Evolutionary conservation across 2,113 vertebrate genomes (phyloP), one percentile per base, ranked within the genome.

Genomic region (Sterna hirundo): DNA sequence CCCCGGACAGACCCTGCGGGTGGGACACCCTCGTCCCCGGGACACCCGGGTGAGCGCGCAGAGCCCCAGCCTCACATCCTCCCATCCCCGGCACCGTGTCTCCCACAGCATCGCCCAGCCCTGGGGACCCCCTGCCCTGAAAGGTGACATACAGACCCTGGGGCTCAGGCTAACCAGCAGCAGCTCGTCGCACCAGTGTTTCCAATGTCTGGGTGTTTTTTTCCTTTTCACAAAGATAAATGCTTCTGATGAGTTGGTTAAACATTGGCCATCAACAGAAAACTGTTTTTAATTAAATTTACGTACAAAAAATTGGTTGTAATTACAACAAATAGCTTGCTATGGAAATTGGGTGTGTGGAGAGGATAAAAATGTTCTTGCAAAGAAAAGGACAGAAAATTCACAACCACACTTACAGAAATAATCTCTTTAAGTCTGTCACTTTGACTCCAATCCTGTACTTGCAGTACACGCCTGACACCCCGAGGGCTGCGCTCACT

Each of bases 211-310:
- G 40, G 5, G 0, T 40, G n/a, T 0, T 0, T 44, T 74, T 15
- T 15, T 65, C 68, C 61, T 94, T 91, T 91, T 21, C 93, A 70
- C 86, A 71, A 86, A 92, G 91, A 95, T 44, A 95, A 96, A 93
- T 54, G 49, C 70, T 86, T 57, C 51, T 94, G 65, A 90, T 93
- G 95, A 97, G 80, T 79, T 84, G 70, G 88, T 90, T 97, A 96
- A 97, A 96, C 90, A 94, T 27, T 65, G 85, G 70, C 60, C 69
- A 94, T 93, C 93, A 85, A 74, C 57, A 30, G n/a, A 91, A 95
- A 96, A 79, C 71, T 17, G 57, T 10, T 84, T 96, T 95, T 86
- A 97, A 97, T 97, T 96, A 97, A 83, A 88, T 97, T 97, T 96
- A 91, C 81, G 79, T 46, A n/a, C 57, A 90, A 97, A 93, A 91